phyloP scores from a whole-genome alignment of 2,797 vertebrate genomes.

The Oreortyx pictus region DNA sequence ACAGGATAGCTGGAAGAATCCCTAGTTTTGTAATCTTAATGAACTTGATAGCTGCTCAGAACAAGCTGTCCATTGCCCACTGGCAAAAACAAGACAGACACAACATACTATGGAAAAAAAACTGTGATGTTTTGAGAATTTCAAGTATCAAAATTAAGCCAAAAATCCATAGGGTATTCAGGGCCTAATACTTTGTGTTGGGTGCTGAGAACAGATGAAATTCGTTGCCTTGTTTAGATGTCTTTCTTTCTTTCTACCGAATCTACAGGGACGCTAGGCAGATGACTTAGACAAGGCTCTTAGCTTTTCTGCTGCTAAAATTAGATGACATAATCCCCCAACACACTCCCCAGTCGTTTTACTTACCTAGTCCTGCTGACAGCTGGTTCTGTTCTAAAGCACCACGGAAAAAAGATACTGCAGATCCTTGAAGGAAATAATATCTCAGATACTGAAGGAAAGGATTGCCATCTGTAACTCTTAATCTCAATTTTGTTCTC shows the following conservation, averaged over 20 bases:
- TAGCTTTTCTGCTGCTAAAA: slow-evolving; percentile 28
- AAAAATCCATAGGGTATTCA: not conserved
- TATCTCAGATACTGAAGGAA: slow-evolving; percentile 23
- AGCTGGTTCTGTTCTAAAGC: slow-evolving; percentile 56
- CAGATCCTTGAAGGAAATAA: slow-evolving; percentile 63
- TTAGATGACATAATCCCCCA: slow-evolving; percentile 22
- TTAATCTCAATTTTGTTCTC: slow-evolving; percentile 60
- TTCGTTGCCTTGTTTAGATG: not conserved
- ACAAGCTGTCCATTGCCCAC: not conserved
- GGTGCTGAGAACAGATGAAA: not conserved
- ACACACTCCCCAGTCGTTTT: slow-evolving; percentile 6
- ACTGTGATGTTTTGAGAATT: not conserved
- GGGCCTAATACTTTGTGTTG: not conserved
- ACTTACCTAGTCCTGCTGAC: slow-evolving; percentile 13
- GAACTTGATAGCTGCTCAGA: fast-evolving
- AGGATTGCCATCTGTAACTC: slow-evolving; percentile 59
- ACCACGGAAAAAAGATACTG: not conserved
- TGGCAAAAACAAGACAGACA: not conserved
- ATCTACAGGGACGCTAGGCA: not conserved
- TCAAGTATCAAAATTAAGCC: not conserved
- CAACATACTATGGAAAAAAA: not conserved
- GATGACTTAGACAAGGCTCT: slow-evolving; percentile 4
- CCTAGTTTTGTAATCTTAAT: not conserved
- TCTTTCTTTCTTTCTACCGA: slow-evolving; percentile 14
- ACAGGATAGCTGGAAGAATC: not conserved